Conservation (phyloP, 2,888 invertebrate species). For the Smittia aterrima region DNA sequence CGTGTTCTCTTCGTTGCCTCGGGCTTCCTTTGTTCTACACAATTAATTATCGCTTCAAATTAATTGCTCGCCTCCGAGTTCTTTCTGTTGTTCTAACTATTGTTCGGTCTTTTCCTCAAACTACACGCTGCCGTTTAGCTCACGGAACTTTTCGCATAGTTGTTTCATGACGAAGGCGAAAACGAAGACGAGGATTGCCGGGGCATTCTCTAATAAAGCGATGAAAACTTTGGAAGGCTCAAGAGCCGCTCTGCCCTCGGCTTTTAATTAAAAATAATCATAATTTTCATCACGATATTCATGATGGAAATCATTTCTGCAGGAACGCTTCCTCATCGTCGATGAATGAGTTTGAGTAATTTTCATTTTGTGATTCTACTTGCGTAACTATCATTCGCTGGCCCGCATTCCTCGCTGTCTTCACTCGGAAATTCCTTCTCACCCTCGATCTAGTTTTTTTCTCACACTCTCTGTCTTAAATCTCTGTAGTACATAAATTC, state of each 20-base stretch:
- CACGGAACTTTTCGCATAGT: slow-evolving; percentile 11
- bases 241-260: slow-evolving; percentile 7
- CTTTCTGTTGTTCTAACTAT: background rate
- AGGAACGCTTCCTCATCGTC: too few relatives aligned
- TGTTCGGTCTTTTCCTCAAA: background rate
- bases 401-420: background rate
- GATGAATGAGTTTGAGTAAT: too few relatives aligned
- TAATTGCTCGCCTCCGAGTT: slow-evolving; percentile 35
- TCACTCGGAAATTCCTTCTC: background rate
- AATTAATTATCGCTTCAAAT: slow-evolving; percentile 32
- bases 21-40: slow-evolving; percentile 10
- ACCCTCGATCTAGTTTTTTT: background rate
- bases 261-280: slow-evolving; percentile 38
- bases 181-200: too few relatives aligned
- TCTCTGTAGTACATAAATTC: slow-evolving; percentile 1
- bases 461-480: background rate
- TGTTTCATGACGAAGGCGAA: slow-evolving; percentile 6
- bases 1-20: background rate
- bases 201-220: slow-evolving; percentile 16
- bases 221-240: slow-evolving; percentile 21
- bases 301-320: slow-evolving; percentile 1
- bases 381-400: too few relatives aligned
- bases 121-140: background rate
- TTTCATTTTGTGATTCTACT: too few relatives aligned
- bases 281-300: slow-evolving; percentile 17